These are phyloP conservation scores for Leptinotarsa lineolata DNA, from an alignment of 1,140 invertebrate species.

Conservation along the genomic window DNA sequence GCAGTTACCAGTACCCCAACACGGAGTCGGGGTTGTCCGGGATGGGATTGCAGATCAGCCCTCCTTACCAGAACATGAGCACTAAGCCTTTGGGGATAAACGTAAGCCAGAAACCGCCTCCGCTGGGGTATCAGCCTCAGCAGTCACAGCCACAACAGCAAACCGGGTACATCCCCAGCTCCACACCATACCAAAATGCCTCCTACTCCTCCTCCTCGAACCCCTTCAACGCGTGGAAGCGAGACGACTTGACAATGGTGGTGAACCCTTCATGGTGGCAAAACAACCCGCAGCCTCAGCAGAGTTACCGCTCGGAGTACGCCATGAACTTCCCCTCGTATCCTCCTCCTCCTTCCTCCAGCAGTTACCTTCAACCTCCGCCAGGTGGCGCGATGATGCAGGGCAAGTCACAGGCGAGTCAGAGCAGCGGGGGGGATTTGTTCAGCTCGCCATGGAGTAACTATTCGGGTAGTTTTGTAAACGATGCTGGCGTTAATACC, in stretches of 20 bases:
- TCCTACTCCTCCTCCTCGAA: slow-evolving; percentile 24
- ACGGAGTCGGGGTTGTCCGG: slow-evolving; percentile 16
- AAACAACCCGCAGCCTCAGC: slow-evolving; percentile 26
- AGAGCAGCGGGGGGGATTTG: slow-evolving; percentile 28
- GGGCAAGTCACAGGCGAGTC: background rate
- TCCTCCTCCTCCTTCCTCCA: background rate
- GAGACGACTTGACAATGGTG: slow-evolving; percentile 15
- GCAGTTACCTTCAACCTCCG: background rate
- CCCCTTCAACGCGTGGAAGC: slow-evolving; percentile 28
- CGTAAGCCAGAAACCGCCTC: slow-evolving; percentile 25
- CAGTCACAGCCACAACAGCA: background rate
- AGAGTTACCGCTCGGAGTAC: slow-evolving; percentile 31
- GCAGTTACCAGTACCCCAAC: slow-evolving; percentile 38
- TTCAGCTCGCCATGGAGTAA: slow-evolving; percentile 40
- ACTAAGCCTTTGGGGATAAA: slow-evolving; percentile 17
- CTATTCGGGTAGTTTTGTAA: slow-evolving; percentile 30
- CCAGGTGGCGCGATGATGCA: background rate
- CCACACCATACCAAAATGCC: slow-evolving; percentile 29
- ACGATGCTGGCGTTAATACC: slow-evolving; percentile 24
- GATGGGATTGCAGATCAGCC: slow-evolving; percentile 28
- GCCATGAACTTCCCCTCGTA: slow-evolving; percentile 16
- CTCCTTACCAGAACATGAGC: slow-evolving; percentile 29
- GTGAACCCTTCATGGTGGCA: slow-evolving; percentile 32
- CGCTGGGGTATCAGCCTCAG: slow-evolving; percentile 3
- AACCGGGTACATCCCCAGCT: background rate